Evolutionary conservation across 2,113 vertebrate species (phyloP), one percentile per base, ranked within the genome.

Genomic region (Gnathonemus longibarbis): DNA sequence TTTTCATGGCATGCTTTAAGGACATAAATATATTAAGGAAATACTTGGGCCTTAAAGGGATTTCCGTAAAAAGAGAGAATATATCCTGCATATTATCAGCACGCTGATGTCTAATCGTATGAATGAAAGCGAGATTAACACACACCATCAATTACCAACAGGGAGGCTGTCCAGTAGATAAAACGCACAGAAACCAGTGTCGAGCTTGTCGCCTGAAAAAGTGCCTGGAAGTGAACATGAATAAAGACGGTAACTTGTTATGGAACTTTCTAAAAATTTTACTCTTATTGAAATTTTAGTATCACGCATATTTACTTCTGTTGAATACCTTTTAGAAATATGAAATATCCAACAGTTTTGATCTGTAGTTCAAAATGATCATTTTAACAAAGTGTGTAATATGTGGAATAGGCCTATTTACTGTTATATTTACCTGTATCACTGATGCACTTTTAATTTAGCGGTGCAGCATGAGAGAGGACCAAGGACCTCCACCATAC

Each of bases 161-260:
- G 98, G 98, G 98, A 84, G 98, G 98, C 17, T 99, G 98, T 93
- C 98, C 98, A 0, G 98, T 99, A 92, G 98, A 99, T 95, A 99
- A 99, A 96, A 99, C 98, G 1, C 98, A 99, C 96, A 96, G 98
- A 94, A 99, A 99, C 95, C 98, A 99, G 94, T 99, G 98, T 95
- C 94, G 98, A 94, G 98, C 98, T 11, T 99, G 98, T 93, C 97
- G 98, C 86, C 96, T 99, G 96, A 99, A 99, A 96, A 99, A 99
- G 95, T 99, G 98, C 95, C 95, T 99, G 95, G 98, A 99, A 96
- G 98, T 99, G 94, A 99, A 98, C 96, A 99, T 99, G 98, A 99
- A 99, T 96, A 99, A 99, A 98, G 98, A 99, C 91, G 98, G 98
- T 99, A 97, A 97, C 93, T 92, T 80, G 88, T 24, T 31, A 31